Evolutionary conservation across 2,113 vertebrate species (phyloP).

Genomic region (Percina caprodes): DNA sequence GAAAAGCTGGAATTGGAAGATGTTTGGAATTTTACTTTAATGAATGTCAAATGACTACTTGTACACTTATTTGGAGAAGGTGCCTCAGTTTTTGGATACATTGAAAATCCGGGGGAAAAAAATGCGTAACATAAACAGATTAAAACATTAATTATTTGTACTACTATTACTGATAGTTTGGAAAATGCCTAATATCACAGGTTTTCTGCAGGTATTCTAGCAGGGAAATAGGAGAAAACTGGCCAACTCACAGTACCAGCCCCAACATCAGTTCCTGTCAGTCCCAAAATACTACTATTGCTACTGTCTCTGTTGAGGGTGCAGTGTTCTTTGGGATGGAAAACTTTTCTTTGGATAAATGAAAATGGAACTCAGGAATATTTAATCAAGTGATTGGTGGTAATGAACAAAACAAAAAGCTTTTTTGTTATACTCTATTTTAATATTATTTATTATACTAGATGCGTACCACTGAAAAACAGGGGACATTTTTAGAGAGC

Average conservation of each 20-base stretch:
- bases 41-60: background rate
- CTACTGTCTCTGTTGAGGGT: background rate
- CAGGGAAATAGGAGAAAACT: background rate
- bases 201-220: background rate
- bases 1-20: background rate
- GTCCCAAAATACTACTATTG: background rate
- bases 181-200: too few relatives aligned
- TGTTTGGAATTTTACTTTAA: background rate
- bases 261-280: background rate
- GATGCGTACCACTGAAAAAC: background rate
- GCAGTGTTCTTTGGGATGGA: background rate
- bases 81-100: fast-evolving
- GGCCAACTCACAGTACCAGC: background rate
- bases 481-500: constrained; percentile 11
- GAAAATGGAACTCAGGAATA: background rate
- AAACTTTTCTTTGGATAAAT: background rate
- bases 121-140: too few relatives aligned
- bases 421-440: background rate
- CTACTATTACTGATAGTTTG: too few relatives aligned
- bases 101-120: too few relatives aligned
- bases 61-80: background rate
- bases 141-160: too few relatives aligned
- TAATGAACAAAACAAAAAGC: background rate
- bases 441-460: background rate
- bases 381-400: background rate